These are phyloP conservation scores for Ovibos moschatus DNA, from an alignment of 2,113 vertebrate genomes.

Conservation along the genomic window DNA sequence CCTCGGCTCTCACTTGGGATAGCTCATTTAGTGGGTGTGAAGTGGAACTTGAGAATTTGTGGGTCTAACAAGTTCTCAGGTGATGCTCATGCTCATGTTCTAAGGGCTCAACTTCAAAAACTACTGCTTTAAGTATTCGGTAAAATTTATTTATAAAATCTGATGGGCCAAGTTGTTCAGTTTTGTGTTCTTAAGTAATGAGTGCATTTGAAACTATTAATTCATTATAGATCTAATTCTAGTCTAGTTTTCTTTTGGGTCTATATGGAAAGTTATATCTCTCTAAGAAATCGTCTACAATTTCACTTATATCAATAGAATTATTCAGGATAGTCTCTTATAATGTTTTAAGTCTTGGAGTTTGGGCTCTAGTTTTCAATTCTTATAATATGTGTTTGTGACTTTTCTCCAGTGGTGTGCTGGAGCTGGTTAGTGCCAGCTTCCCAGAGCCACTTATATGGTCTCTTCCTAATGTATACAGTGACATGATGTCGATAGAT, in stretches of 20 bases:
- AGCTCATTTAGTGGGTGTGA: conserved; percentile 33
- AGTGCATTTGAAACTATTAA: background rate
- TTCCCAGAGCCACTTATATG: background rate
- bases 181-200: background rate
- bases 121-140: background rate
- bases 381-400: background rate
- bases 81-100: background rate
- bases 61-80: background rate
- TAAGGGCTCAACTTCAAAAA: background rate
- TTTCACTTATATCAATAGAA: background rate
- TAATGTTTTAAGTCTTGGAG: background rate
- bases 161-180: background rate
- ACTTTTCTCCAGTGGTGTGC: background rate
- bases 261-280: background rate
- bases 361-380: background rate
- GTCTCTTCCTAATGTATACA: background rate
- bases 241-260: background rate
- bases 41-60: background rate
- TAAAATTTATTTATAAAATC: background rate
- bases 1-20: background rate
- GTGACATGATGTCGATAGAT: background rate
- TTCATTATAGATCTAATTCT: background rate
- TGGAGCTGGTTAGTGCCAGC: background rate
- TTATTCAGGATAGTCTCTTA: background rate
- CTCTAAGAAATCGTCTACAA: background rate